These are phyloP conservation scores for Jordanella pulchra DNA, from an alignment of 2,797 vertebrate genomes.

Conservation along the genomic window DNA sequence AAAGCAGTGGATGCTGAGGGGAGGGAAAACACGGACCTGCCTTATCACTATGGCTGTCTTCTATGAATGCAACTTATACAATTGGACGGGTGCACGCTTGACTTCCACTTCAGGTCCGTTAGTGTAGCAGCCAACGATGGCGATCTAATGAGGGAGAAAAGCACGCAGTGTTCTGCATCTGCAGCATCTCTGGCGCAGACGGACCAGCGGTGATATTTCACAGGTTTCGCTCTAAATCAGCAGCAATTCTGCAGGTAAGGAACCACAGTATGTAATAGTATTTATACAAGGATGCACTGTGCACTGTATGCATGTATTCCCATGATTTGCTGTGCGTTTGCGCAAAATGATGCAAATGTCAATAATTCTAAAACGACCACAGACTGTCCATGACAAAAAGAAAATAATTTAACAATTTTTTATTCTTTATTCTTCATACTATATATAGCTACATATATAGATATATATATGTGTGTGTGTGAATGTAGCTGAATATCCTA, in stretches of 20 bases:
- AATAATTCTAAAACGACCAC: not conserved
- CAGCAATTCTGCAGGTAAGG: constrained; percentile 62
- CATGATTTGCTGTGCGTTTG: constrained; percentile 12
- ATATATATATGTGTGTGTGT: not conserved
- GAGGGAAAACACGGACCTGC: constrained; percentile 19
- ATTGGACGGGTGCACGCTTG: constrained; percentile 30
- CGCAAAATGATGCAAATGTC: constrained; percentile 7
- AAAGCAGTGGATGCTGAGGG: constrained; percentile 63
- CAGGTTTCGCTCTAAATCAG: constrained; percentile 36
- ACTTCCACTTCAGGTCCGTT: not conserved
- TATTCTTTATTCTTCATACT: too few relatives aligned
- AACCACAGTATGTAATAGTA: constrained; percentile 1
- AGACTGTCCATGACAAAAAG: not conserved
- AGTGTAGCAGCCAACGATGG: constrained; percentile 4
- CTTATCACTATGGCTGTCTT: constrained; percentile 48
- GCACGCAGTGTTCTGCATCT: constrained; percentile 38
- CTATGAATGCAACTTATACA: constrained; percentile 38
- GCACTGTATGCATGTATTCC: constrained; percentile 6
- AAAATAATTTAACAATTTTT: not conserved
- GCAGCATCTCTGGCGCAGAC: constrained; percentile 48
- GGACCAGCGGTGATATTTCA: constrained; percentile 31
- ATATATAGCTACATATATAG: too few relatives aligned
- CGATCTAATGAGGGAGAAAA: constrained; percentile 31
- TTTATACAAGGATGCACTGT: not conserved
- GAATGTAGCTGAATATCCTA: too few relatives aligned